Percentiles rank a stretch among this genome's conserved stretches.
Conservation (phyloP, 2,113 vertebrate genomes). For the Callaeas wilsoni region DNA sequence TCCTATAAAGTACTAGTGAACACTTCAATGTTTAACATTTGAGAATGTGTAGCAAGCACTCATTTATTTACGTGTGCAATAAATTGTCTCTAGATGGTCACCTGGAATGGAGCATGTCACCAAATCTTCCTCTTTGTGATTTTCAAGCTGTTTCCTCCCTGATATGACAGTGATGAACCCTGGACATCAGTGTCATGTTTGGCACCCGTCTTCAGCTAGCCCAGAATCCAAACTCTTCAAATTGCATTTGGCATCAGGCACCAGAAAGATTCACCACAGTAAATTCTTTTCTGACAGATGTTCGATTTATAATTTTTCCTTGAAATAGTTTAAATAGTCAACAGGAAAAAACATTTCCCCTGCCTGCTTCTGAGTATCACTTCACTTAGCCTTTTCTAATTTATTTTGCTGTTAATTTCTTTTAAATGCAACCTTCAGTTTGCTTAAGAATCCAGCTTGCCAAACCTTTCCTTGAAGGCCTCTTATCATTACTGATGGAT, state of each 20-base stretch:
- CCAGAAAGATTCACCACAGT: neutral
- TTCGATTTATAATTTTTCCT: neutral
- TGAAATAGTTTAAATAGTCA: neutral
- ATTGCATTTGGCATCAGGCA: neutral
- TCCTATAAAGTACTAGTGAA: neutral
- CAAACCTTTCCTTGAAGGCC: neutral
- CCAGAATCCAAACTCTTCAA: neutral
- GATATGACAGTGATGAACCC: neutral
- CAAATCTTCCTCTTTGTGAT: neutral
- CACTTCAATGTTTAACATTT: neutral
- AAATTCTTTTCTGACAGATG: neutral
- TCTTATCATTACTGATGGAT: neutral
- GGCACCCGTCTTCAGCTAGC: neutral
- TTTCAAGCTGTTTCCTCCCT: neutral
- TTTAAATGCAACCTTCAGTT: neutral
- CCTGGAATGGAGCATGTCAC: neutral
- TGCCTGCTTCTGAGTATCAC: neutral
- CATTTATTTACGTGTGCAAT: neutral
- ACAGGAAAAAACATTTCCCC: neutral
- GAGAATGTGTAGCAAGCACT: neutral
- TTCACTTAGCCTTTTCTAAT: neutral
- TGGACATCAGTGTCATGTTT: neutral
- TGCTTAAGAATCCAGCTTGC: neutral
- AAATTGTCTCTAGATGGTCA: neutral
- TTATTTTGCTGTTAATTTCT: neutral